Conservation (phyloP, 1,140 invertebrate species). For the Chionoecetes opilio region DNA sequence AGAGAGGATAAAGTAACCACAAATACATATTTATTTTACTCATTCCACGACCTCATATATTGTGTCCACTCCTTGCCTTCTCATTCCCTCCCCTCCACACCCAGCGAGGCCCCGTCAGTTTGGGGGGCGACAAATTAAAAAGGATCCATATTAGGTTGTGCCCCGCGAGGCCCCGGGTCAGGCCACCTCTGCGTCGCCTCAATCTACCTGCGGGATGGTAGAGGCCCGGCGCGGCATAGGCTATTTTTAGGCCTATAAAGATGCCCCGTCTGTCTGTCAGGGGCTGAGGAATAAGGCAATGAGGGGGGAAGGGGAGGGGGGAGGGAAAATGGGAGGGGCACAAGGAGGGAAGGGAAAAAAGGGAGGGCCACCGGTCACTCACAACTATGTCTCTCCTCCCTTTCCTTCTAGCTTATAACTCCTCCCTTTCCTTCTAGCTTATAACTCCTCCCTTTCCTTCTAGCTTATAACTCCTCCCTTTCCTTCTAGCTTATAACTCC, state of each 20-base stretch:
- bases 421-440: too few relatives aligned
- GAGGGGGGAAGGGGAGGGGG: background rate
- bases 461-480: too few relatives aligned
- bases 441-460: too few relatives aligned
- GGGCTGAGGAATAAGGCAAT: background rate
- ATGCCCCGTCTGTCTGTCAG: background rate
- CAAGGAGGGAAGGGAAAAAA: background rate
- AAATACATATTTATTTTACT: too few relatives aligned
- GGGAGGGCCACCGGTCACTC: background rate
- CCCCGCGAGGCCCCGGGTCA: background rate
- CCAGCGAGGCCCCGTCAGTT: background rate
- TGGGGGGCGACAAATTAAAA: constrained; percentile 15
- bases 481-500: too few relatives aligned
- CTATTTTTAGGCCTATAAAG: background rate
- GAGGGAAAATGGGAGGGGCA: background rate
- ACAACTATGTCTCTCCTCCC: background rate
- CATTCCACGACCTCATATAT: too few relatives aligned
- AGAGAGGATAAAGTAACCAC: too few relatives aligned
- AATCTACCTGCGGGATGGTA: background rate
- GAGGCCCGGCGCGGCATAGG: background rate
- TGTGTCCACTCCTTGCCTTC: too few relatives aligned
- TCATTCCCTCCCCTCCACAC: background rate
- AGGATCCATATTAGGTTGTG: background rate
- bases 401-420: too few relatives aligned
- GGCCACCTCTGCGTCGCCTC: constrained; percentile 7